phyloP scores from a whole-genome alignment of 2,113 vertebrate genomes.

The Caracal caracal region DNA sequence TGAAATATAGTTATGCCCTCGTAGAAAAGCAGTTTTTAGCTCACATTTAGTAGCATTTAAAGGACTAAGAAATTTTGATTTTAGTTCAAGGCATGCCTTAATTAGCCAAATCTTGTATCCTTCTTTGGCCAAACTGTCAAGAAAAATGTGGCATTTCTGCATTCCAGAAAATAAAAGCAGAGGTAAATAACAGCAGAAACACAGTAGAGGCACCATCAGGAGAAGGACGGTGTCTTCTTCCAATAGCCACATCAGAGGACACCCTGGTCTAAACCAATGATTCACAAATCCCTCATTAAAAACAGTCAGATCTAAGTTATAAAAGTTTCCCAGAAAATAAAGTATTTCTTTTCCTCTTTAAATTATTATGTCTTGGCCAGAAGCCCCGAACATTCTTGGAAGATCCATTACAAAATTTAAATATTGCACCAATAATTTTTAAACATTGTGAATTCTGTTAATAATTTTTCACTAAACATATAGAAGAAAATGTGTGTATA shows the following conservation, averaged over 20 bases:
- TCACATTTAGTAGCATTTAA: not conserved
- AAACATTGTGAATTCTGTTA: not conserved
- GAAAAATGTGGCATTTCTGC: not conserved
- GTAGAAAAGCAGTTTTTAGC: not conserved
- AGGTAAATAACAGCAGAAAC: not conserved
- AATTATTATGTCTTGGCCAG: conserved; percentile 17
- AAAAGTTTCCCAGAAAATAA: not conserved
- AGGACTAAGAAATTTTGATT: not conserved
- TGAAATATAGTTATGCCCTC: not conserved
- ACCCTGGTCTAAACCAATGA: accelerated
- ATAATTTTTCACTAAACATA: not conserved
- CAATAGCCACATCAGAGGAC: not conserved
- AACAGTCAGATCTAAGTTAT: not conserved
- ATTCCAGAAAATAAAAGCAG: not conserved
- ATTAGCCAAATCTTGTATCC: not conserved
- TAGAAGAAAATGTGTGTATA: not conserved
- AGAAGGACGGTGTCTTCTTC: accelerated
- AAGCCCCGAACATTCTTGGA: not conserved
- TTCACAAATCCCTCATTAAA: not conserved
- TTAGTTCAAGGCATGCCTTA: not conserved
- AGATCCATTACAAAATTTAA: conserved; percentile 22
- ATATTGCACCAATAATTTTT: not conserved
- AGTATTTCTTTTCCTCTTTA: not conserved
- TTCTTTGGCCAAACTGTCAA: not conserved
- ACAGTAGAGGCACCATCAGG: not conserved